Conservation (phyloP, 2,888 invertebrate genomes). For the Artemia sinica region DNA sequence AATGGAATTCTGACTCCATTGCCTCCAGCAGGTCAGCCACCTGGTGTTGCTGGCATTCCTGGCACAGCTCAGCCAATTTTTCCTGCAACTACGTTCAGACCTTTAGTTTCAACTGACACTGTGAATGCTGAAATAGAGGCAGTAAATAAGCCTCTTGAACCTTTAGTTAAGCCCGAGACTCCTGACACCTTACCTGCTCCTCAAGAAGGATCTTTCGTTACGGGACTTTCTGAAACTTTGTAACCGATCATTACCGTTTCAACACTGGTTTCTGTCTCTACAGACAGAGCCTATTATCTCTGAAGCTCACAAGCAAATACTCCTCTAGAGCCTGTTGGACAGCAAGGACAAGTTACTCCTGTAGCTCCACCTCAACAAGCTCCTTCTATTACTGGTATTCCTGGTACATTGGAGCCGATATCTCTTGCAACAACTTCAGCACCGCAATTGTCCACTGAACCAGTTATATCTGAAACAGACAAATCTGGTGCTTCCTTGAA, state of each 20-base stretch:
- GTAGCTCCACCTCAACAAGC: neutral
- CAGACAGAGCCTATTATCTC: neutral
- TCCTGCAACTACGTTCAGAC: neutral
- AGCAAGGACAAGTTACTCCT: neutral
- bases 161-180: no score
- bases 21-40: neutral
- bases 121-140: no score
- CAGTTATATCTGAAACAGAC: neutral
- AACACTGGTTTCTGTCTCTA: neutral
- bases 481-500: neutral
- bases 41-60: constrained; percentile 5
- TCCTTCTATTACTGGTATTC: constrained; percentile 7
- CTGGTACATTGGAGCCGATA: neutral
- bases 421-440: neutral
- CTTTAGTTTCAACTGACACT: neutral
- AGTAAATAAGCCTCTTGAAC: no score
- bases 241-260: no score
- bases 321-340: neutral
- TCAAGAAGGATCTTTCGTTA: no score
- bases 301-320: neutral
- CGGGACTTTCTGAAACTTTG: no score
- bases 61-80: neutral
- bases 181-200: no score
- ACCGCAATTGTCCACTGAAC: neutral
- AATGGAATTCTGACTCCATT: neutral